Percentiles rank a stretch among this genome's conserved stretches.
Evolutionary conservation across 2,113 vertebrate genomes (phyloP).

Genomic region (Manacus vitellinus): DNA sequence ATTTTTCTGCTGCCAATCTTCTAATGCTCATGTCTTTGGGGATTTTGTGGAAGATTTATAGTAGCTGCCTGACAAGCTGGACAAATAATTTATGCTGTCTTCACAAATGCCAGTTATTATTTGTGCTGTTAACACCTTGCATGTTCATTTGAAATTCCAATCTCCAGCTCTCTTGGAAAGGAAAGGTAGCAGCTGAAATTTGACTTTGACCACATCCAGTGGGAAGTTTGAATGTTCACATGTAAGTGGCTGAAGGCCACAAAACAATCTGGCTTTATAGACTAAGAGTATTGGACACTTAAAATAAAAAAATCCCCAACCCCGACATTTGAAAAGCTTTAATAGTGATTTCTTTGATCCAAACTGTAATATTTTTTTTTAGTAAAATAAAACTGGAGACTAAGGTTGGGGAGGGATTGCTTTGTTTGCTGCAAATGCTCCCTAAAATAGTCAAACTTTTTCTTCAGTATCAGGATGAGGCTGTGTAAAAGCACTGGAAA

Average conservation of each 20-base stretch:
- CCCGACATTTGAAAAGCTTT: background rate
- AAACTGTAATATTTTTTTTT: background rate
- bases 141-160: background rate
- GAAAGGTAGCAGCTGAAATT: background rate
- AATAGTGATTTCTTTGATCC: background rate
- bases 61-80: background rate
- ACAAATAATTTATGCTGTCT: background rate
- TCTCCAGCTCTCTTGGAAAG: background rate
- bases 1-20: background rate
- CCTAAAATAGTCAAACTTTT: background rate
- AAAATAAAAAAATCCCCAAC: background rate
- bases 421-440: background rate
- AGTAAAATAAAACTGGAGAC: background rate
- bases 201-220: background rate
- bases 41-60: background rate
- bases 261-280: background rate
- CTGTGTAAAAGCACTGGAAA: background rate
- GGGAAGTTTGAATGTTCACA: background rate
- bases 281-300: background rate
- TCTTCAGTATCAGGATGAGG: background rate
- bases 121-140: background rate
- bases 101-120: background rate
- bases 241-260: background rate
- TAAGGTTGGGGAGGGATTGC: background rate
- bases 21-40: background rate